Conservation (phyloP, 2,888 invertebrate genomes). For the Trissolcus brochymenae region DNA sequence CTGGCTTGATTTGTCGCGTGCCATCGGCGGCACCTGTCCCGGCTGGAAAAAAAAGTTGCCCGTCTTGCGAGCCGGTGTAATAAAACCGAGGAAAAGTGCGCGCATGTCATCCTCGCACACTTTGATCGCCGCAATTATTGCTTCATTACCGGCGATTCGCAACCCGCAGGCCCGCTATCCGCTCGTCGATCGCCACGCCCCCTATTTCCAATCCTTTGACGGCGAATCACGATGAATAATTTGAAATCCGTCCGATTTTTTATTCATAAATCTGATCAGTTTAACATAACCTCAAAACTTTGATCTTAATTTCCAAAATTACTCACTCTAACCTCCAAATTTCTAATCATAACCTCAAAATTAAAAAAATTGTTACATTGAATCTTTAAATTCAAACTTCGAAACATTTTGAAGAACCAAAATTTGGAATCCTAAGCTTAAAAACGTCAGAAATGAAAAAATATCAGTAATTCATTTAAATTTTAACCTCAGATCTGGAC, state of each 20-base stretch:
- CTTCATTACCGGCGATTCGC: slow-evolving; percentile 45
- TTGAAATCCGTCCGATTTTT: background rate
- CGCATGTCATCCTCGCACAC: slow-evolving; percentile 24
- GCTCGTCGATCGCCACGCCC: slow-evolving; percentile 24
- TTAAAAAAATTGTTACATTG: too few relatives aligned
- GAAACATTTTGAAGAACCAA: too few relatives aligned
- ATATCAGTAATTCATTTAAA: too few relatives aligned
- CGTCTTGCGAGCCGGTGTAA: slow-evolving; percentile 12
- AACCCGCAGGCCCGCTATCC: slow-evolving; percentile 29
- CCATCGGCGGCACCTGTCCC: slow-evolving; percentile 68
- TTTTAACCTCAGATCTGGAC: too few relatives aligned
- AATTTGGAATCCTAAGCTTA: too few relatives aligned
- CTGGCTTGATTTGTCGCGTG: slow-evolving; percentile 74
- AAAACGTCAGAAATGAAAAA: too few relatives aligned
- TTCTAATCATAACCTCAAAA: too few relatives aligned
- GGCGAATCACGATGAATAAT: background rate
- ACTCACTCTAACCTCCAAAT: too few relatives aligned
- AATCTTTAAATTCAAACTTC: too few relatives aligned
- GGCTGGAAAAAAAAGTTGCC: slow-evolving; percentile 63
- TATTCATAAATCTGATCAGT: too few relatives aligned
- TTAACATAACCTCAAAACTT: too few relatives aligned
- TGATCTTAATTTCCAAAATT: too few relatives aligned
- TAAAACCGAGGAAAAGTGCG: slow-evolving; percentile 30
- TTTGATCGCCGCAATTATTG: slow-evolving; percentile 33
- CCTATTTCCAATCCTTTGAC: slow-evolving; percentile 3